A percentile compares a stretch with the other conserved stretches of the same genome.
phyloP scores from a whole-genome alignment of 2,888 invertebrate species.

The Chydorus sphaericus region DNA sequence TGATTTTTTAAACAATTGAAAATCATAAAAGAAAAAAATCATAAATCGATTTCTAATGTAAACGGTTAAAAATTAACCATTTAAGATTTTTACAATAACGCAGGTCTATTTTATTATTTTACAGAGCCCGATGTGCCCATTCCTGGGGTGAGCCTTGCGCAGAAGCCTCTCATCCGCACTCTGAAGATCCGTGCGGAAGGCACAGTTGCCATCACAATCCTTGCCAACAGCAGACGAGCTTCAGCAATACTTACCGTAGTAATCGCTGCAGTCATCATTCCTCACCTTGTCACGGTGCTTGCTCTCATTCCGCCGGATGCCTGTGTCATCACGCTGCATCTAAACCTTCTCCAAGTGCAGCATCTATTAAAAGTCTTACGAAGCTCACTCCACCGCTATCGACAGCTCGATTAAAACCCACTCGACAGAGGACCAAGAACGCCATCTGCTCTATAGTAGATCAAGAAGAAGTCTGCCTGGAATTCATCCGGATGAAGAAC shows the following conservation, averaged over 20 bases:
- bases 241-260: slow-evolving; percentile 9
- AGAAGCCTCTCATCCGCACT: neutral
- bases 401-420: slow-evolving; percentile 58
- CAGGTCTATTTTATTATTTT: slow-evolving; percentile 8
- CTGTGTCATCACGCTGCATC: slow-evolving; percentile 14
- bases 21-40: too few species aligned
- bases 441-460: slow-evolving; percentile 67
- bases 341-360: neutral
- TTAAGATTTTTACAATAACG: neutral
- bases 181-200: neutral
- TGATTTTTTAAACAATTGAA: too few species aligned
- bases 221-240: slow-evolving; percentile 1
- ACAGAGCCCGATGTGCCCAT: neutral
- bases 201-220: slow-evolving; percentile 1
- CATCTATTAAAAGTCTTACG: neutral
- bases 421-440: slow-evolving; percentile 71
- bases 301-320: slow-evolving; percentile 20
- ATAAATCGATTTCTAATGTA: too few species aligned
- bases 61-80: too few species aligned
- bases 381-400: slow-evolving; percentile 41
- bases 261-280: slow-evolving; percentile 20
- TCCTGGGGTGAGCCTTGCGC: slow-evolving; percentile 12
- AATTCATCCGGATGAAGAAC: slow-evolving; percentile 59
- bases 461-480: slow-evolving; percentile 65
- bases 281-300: slow-evolving; percentile 19